phyloP scores from a whole-genome alignment of 2,113 vertebrate genomes.

The Alethe diademata region DNA sequence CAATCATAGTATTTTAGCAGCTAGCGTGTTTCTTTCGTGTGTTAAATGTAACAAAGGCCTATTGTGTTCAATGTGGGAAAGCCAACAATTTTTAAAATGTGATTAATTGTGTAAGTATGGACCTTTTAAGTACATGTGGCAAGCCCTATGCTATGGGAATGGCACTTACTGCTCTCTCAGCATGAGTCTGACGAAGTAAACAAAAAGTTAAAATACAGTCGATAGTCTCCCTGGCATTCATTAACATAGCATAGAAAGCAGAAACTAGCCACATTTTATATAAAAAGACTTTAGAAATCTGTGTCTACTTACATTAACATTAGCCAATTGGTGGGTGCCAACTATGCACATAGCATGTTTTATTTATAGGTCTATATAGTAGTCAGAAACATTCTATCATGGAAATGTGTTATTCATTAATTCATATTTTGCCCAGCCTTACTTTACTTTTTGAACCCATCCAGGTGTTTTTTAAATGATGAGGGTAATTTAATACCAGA shows the following conservation, averaged over 20 bases:
- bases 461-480: conserved; percentile 68
- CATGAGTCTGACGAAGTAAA: conserved; percentile 59
- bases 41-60: conserved; percentile 70
- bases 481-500: conserved; percentile 61
- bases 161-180: conserved; percentile 61
- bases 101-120: conserved; percentile 67
- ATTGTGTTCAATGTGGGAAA: conserved; percentile 72
- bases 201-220: conserved; percentile 71
- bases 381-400: conserved; percentile 64
- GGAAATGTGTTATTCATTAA: conserved; percentile 77
- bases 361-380: conserved; percentile 72
- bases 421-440: conserved; percentile 70
- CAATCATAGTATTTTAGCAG: conserved; percentile 44
- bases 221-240: conserved; percentile 67
- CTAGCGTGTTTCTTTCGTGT: conserved; percentile 42
- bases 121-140: conserved; percentile 55
- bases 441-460: conserved; percentile 68
- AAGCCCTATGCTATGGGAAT: conserved; percentile 56
- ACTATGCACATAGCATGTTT: conserved; percentile 52
- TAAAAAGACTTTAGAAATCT: conserved; percentile 73
- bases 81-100: conserved; percentile 61
- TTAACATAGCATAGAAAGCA: conserved; percentile 71
- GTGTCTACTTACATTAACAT: conserved; percentile 69
- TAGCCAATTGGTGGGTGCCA: conserved; percentile 62
- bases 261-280: conserved; percentile 68